These are phyloP conservation scores for Dynastes maya DNA, from an alignment of 2,888 invertebrate species.

Conservation along the genomic window DNA sequence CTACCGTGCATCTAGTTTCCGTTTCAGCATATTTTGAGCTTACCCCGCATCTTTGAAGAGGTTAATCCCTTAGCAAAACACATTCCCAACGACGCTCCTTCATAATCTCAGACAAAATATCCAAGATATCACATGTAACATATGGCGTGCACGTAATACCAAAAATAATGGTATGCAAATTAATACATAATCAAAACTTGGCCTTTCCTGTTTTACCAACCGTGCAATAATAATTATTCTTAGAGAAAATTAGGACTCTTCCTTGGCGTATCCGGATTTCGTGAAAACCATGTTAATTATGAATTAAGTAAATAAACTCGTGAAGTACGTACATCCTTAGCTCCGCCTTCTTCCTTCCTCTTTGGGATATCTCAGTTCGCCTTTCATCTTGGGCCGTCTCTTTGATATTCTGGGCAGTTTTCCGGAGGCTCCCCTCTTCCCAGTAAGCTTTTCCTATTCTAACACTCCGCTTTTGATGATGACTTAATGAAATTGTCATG, in stretches of 20 bases:
- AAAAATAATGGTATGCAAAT: constrained; percentile 23
- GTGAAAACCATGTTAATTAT: constrained; percentile 23
- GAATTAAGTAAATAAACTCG: constrained; percentile 18
- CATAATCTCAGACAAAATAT: constrained; percentile 1
- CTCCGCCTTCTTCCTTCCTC: neutral
- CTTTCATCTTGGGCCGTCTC: neutral
- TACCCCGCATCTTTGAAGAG: neutral
- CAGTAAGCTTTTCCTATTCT: neutral
- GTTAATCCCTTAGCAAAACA: constrained; percentile 17
- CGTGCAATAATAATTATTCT: constrained; percentile 7
- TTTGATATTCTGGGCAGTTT: neutral
- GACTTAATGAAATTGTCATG: constrained; percentile 42
- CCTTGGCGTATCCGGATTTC: constrained; percentile 14
- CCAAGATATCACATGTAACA: neutral
- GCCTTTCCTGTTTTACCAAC: neutral
- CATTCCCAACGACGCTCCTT: neutral
- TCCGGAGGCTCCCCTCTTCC: neutral
- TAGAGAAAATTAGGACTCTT: neutral
- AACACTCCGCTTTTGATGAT: constrained; percentile 10
- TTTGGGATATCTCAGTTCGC: neutral
- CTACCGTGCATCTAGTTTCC: neutral
- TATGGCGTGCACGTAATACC: neutral
- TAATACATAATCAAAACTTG: constrained; percentile 14
- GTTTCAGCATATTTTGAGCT: too few species aligned
- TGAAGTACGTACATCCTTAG: neutral